Percentiles rank a stretch among this genome's conserved stretches.
These are phyloP conservation scores for Brachionus rotundiformis DNA, from an alignment of 1,140 invertebrate species.

Conservation along the genomic window DNA sequence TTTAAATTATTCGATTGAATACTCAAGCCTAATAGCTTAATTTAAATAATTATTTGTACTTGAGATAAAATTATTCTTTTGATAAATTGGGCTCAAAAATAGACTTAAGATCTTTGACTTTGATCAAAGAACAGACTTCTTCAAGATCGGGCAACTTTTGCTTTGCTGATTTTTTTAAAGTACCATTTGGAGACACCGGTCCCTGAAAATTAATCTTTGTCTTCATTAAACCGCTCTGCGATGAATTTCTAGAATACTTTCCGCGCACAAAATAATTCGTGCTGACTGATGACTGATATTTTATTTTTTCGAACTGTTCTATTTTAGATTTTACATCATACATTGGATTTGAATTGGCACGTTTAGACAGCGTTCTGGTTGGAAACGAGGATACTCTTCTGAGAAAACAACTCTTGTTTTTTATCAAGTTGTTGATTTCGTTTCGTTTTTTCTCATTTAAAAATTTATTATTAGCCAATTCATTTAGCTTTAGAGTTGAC, in stretches of 20 bases:
- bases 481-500: constrained; percentile 8
- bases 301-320: constrained; percentile 32
- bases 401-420: constrained; percentile 36
- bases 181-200: background rate
- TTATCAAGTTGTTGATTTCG: background rate
- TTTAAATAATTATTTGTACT: background rate
- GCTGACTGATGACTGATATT: background rate
- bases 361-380: background rate
- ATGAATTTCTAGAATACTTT: constrained; percentile 24
- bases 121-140: background rate
- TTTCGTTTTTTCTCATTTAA: constrained; percentile 26
- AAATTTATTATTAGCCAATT: background rate
- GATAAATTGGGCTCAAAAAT: background rate
- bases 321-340: constrained; percentile 45
- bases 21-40: background rate
- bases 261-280: constrained; percentile 24
- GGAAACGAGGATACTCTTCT: constrained; percentile 13
- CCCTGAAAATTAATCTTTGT: constrained; percentile 9
- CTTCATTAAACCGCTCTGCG: background rate
- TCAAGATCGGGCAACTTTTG: background rate
- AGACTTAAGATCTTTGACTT: background rate
- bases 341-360: background rate
- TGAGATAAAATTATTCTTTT: background rate
- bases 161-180: background rate
- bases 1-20: background rate